These are phyloP conservation scores for Agrypnus murinus DNA, from an alignment of 2,888 invertebrate species.

Conservation along the genomic window DNA sequence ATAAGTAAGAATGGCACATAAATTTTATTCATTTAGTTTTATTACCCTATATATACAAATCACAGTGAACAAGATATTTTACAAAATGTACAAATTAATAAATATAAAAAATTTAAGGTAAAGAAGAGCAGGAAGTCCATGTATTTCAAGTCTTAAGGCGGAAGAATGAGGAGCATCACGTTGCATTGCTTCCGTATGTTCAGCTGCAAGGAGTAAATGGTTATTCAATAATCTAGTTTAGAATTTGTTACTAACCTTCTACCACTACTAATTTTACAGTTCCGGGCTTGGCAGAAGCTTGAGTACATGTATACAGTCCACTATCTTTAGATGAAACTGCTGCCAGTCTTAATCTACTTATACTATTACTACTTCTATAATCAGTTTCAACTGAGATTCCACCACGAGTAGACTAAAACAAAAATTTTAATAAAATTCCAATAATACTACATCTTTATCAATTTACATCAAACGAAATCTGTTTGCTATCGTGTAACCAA, in stretches of 20 bases:
- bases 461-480: constrained; percentile 74
- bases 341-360: constrained; percentile 77
- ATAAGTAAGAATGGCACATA: too few relatives aligned
- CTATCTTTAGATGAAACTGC: constrained; percentile 74
- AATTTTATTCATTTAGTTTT: too few relatives aligned
- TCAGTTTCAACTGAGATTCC: constrained; percentile 80
- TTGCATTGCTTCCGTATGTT: constrained; percentile 79
- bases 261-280: constrained; percentile 78
- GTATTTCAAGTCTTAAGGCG: background rate
- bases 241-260: constrained; percentile 74
- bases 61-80: too few relatives aligned
- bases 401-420: constrained; percentile 71
- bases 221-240: constrained; percentile 8
- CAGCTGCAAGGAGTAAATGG: constrained; percentile 70
- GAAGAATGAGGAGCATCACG: constrained; percentile 71
- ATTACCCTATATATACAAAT: too few relatives aligned
- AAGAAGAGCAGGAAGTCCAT: background rate
- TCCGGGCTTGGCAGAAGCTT: constrained; percentile 75
- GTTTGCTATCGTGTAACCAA: constrained; percentile 75
- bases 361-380: constrained; percentile 75
- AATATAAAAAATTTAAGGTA: background rate
- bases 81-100: background rate
- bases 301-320: constrained; percentile 80
- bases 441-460: constrained; percentile 11
- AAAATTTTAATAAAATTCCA: too few relatives aligned